Percentiles rank a stretch among this genome's conserved stretches.
phyloP scores from a whole-genome alignment of 1,140 invertebrate species.

The Neuroterus valhalla region DNA sequence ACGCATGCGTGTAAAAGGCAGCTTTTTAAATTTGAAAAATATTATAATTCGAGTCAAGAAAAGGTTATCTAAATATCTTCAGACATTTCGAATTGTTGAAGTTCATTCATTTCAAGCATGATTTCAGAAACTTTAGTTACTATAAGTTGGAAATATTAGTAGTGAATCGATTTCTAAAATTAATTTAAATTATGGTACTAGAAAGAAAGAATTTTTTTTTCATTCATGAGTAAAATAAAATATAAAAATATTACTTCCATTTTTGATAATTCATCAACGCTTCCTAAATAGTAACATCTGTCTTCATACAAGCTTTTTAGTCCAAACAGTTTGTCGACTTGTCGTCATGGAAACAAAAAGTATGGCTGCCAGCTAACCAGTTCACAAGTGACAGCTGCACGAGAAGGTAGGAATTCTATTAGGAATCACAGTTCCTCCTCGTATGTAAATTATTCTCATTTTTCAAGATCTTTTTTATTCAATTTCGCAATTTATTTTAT shows the following conservation, averaged over 20 bases:
- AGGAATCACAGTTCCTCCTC: conserved; percentile 17
- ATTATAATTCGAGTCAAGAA: too few relatives aligned
- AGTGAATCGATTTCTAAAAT: neutral
- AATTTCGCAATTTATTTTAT: neutral
- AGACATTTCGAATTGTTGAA: too few relatives aligned
- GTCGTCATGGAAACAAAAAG: conserved; percentile 61
- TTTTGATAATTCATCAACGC: too few relatives aligned
- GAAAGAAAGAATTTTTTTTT: neutral
- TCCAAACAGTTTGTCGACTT: conserved; percentile 49
- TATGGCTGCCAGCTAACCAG: conserved; percentile 61
- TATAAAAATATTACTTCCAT: too few relatives aligned
- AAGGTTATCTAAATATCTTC: too few relatives aligned
- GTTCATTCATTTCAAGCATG: too few relatives aligned
- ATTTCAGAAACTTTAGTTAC: too few relatives aligned
- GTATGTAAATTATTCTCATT: conserved; percentile 24
- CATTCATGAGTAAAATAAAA: too few relatives aligned
- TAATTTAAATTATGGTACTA: neutral
- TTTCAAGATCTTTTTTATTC: neutral
- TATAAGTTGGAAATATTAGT: too few relatives aligned
- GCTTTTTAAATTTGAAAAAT: too few relatives aligned
- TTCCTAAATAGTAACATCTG: neutral
- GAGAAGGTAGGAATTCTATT: conserved; percentile 33
- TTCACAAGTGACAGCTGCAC: conserved; percentile 56
- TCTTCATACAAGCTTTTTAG: neutral
- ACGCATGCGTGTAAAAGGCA: too few relatives aligned